phyloP scores from a whole-genome alignment of 2,888 invertebrate species.

The Aethes cnicana region DNA sequence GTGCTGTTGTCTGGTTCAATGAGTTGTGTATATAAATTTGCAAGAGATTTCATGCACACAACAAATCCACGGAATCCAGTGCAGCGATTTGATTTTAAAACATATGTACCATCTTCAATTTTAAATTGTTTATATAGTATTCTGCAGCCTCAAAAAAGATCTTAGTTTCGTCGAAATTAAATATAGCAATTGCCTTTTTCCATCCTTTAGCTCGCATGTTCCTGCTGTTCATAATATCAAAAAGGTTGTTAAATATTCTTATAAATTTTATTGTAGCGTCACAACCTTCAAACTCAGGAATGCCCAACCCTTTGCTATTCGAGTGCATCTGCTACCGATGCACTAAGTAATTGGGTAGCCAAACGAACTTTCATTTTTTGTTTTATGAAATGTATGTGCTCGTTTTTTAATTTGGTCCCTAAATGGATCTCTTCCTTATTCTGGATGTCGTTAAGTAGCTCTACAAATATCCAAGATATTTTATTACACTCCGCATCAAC shows the following conservation, averaged over 20 bases:
- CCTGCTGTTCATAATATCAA: background rate
- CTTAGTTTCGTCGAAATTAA: background rate
- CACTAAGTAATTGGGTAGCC: conserved; percentile 20
- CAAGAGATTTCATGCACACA: conserved; percentile 11
- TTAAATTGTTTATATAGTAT: background rate
- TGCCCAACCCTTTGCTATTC: conserved; percentile 4
- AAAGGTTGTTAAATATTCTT: background rate
- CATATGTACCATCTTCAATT: background rate
- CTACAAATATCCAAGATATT: background rate
- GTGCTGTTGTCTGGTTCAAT: background rate
- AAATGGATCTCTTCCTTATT: conserved; percentile 18
- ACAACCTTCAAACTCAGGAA: background rate
- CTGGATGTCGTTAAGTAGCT: conserved; percentile 5
- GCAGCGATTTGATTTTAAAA: background rate
- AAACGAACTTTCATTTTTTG: conserved; percentile 24
- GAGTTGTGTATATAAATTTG: conserved; percentile 1
- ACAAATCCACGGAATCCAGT: conserved; percentile 29
- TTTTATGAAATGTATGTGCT: conserved; percentile 10
- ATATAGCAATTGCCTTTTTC: background rate
- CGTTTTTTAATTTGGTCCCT: conserved; percentile 8
- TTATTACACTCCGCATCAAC: background rate
- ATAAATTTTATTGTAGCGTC: background rate
- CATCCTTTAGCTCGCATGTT: background rate
- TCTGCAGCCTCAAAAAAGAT: background rate
- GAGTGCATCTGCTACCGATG: conserved; percentile 23